phyloP scores from a whole-genome alignment of 2,113 vertebrate species.

The Mus musculus region DNA sequence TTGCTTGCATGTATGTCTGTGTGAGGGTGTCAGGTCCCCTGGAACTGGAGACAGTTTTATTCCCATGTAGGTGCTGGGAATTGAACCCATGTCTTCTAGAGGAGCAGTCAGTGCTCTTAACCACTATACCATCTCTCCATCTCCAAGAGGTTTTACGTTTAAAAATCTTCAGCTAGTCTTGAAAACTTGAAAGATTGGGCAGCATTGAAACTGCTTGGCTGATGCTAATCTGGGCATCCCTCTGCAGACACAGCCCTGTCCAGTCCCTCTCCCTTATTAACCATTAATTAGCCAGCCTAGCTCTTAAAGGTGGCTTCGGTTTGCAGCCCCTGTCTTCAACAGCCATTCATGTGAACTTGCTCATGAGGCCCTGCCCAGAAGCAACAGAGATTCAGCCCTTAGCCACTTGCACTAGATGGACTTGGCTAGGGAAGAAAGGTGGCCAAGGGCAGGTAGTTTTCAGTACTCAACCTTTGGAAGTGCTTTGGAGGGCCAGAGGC shows the following conservation, averaged over 20 bases:
- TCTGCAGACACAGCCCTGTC: neutral
- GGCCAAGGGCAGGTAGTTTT: neutral
- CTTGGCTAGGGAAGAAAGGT: neutral
- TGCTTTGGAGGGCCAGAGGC: neutral
- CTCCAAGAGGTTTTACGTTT: neutral
- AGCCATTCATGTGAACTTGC: conserved; percentile 8
- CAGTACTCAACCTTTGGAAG: neutral
- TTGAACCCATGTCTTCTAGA: no score
- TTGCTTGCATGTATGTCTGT: no score
- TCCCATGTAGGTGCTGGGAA: no score
- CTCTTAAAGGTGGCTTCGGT: neutral
- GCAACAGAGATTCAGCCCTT: conserved; percentile 3
- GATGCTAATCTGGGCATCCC: neutral
- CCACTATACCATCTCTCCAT: no score
- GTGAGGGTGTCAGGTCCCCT: no score
- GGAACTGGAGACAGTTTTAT: no score
- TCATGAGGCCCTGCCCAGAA: neutral
- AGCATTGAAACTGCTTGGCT: neutral
- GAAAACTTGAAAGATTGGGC: neutral
- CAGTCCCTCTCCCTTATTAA: neutral
- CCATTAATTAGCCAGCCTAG: neutral
- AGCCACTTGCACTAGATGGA: neutral
- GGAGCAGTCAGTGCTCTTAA: no score
- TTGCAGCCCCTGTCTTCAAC: neutral
- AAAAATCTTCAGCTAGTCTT: conserved; percentile 38